A percentile compares a stretch with the other conserved stretches of the same genome.
Conservation (phyloP, 1,140 invertebrate species). For the Panulirus ornatus region DNA sequence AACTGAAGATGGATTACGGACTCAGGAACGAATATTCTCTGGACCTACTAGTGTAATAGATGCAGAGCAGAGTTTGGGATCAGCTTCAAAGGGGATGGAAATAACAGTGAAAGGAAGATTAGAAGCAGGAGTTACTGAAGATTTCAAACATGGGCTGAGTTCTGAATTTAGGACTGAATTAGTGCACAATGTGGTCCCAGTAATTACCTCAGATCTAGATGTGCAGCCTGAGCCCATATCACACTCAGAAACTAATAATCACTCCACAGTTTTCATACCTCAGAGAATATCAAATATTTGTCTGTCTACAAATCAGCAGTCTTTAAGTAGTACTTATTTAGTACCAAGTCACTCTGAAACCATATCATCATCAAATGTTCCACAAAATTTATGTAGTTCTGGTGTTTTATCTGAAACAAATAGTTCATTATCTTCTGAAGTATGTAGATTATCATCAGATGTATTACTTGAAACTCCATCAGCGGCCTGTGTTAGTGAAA, state of each 20-base stretch:
- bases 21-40: not conserved
- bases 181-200: constrained; percentile 19
- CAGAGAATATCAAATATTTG: constrained; percentile 34
- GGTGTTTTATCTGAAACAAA: constrained; percentile 21
- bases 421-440: constrained; percentile 25
- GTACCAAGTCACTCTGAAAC: not conserved
- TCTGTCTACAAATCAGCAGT: constrained; percentile 13
- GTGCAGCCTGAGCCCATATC: not conserved
- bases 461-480: not conserved
- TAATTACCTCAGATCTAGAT: constrained; percentile 42
- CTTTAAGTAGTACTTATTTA: not conserved
- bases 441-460: constrained; percentile 12
- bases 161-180: constrained; percentile 21
- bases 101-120: constrained; percentile 24
- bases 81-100: not conserved
- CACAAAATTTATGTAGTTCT: constrained; percentile 13
- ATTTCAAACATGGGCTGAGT: not conserved
- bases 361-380: not conserved
- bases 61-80: not conserved
- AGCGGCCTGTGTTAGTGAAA: not conserved
- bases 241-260: not conserved
- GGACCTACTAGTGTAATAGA: not conserved
- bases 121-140: not conserved
- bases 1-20: constrained; percentile 4
- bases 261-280: constrained; percentile 18